Evolutionary conservation across 2,113 vertebrate species (phyloP), one percentile per base, ranked within the genome.

Genomic region (Fregata magnificens): DNA sequence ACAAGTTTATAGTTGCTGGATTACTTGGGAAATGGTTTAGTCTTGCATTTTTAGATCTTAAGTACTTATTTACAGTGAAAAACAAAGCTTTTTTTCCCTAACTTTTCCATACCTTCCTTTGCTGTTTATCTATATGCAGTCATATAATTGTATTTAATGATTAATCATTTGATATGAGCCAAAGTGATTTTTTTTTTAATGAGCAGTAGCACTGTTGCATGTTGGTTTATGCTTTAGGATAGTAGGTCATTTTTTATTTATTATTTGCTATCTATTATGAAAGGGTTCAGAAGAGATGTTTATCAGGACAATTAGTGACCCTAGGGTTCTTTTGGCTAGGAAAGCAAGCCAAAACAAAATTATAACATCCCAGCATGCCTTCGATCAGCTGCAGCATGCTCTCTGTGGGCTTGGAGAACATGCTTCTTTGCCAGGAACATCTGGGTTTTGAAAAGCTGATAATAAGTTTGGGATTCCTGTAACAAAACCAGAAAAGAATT

Each of bases 371-470:
- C 84, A 92, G 80, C 83, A 89, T 72, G 81, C 65, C 52, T 93
- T 88, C 17, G 1, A 70, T 96, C 84, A 81, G 84, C 78, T 93
- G 55, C 44, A 78, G 36, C 59, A 31, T 7, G 2, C 25, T 63
- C 70, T 90, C 82, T 52, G 38, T 81, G 71, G 87, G 59, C 74
- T 91, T 66, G 80, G 71, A 87, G 42, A 94, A 82, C 49, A 28
- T 1, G 0, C 15, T 63, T 34, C 67, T 84, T 93, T 96, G 89
- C 95, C 95, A 96, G 67, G 90, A 95, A 96, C 89, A 94, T 77
- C 95, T 96, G 94, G 89, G 63, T 94, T 96, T 93, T 86, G 38
- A 93, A 93, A 91, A 81, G 72, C 76, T 78, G 59, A 47, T 93
- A 78, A 92, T 90, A 97, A 93, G 55, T 95, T 83, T 90, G 71